Percentiles rank a stretch among this genome's conserved stretches.
phyloP scores from a whole-genome alignment of 92 coral and sea anemone species.

The Heteractis magnifica region DNA sequence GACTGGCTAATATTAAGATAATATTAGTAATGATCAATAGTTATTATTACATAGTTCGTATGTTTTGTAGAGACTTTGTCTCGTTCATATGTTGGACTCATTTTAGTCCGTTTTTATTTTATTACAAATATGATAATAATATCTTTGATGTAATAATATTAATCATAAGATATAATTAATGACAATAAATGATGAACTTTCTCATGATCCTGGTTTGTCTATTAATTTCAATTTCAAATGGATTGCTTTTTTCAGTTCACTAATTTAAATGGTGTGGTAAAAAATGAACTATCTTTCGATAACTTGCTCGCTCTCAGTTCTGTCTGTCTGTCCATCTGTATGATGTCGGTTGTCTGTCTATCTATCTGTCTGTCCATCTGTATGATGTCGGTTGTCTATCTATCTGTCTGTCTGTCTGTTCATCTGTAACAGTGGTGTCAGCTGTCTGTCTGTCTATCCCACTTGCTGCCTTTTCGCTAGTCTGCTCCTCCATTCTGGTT shows the following conservation, averaged over 20 bases:
- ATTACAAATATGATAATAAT: slow-evolving; percentile 1
- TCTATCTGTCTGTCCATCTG: neutral
- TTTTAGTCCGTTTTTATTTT: neutral
- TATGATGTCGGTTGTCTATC: no score
- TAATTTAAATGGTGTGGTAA: no score
- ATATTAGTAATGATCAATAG: neutral
- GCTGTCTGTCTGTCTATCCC: neutral
- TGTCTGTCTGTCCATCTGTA: neutral
- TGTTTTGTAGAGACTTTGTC: slow-evolving; percentile 33
- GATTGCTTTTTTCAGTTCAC: no score
- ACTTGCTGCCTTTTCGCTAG: neutral
- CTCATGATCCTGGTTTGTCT: no score
- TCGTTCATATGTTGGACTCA: slow-evolving; percentile 24
- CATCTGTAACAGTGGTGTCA: no score
- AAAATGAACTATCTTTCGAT: neutral
- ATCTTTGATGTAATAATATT: neutral
- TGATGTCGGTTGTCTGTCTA: neutral
- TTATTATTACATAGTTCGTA: neutral
- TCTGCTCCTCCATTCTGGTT: no score
- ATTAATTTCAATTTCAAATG: no score
- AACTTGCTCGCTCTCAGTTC: neutral
- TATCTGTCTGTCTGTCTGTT: neutral
- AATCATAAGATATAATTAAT: neutral
- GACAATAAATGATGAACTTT: neutral
- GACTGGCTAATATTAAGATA: neutral